Conservation (phyloP, 1,140 invertebrate species). For the Drosophila gunungcola region DNA sequence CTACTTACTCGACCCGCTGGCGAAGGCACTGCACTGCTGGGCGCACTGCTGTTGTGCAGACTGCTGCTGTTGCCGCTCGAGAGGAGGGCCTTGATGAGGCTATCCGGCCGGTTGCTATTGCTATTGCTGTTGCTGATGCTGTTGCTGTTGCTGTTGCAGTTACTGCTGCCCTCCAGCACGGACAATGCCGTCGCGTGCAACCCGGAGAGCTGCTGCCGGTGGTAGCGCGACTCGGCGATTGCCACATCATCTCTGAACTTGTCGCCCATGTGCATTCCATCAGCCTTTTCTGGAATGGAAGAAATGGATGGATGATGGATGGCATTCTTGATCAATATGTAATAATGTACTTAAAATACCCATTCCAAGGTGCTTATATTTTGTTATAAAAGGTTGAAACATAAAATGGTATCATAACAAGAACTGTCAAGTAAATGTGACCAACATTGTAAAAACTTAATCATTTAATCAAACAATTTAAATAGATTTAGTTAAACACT, state of each 20-base stretch:
- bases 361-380: too few species aligned
- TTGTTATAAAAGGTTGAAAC: too few species aligned
- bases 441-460: too few species aligned
- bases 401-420: too few species aligned
- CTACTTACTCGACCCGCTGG: slow-evolving; percentile 12
- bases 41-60: slow-evolving; percentile 17
- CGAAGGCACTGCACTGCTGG: slow-evolving; percentile 7
- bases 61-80: slow-evolving; percentile 48
- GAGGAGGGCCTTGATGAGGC: slow-evolving; percentile 59
- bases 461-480: too few species aligned
- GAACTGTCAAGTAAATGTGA: too few species aligned
- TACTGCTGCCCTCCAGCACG: background rate
- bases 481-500: too few species aligned
- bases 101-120: slow-evolving; percentile 34
- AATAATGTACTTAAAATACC: too few species aligned
- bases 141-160: background rate
- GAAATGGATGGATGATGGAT: too few species aligned
- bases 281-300: slow-evolving; percentile 41
- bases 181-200: background rate
- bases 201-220: slow-evolving; percentile 4
- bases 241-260: slow-evolving; percentile 64
- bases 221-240: slow-evolving; percentile 18
- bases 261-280: slow-evolving; percentile 39
- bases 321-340: too few species aligned
- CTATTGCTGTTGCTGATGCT: too few species aligned